These are phyloP conservation scores for Notolabrus celidotus DNA, from an alignment of 2,797 vertebrate genomes.

Conservation along the genomic window DNA sequence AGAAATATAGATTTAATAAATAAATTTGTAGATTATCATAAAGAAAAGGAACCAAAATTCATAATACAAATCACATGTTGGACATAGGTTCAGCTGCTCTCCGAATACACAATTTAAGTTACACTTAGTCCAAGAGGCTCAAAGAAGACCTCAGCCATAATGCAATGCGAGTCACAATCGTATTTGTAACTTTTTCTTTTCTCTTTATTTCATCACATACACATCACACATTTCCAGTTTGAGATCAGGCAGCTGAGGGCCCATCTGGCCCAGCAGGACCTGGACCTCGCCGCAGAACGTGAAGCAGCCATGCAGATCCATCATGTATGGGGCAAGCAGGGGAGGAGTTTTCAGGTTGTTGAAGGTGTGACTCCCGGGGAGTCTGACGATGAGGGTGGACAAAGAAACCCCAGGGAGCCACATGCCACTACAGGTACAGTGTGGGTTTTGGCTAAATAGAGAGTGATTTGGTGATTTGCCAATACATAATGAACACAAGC, in stretches of 20 bases:
- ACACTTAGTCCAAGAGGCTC: not conserved
- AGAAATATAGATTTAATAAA: not conserved
- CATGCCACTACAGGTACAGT: conserved; percentile 84
- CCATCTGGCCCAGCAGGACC: conserved; percentile 96
- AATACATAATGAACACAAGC: not conserved
- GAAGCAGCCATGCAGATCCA: conserved; percentile 95
- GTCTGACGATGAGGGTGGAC: conserved; percentile 88
- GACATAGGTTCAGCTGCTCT: not conserved
- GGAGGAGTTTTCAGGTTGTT: conserved; percentile 91
- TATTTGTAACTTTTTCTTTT: not conserved
- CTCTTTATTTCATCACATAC: not conserved
- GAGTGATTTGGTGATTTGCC: not conserved
- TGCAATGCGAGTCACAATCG: not conserved
- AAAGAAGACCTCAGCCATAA: not conserved
- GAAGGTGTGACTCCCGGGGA: conserved; percentile 86
- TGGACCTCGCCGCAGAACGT: conserved; percentile 93
- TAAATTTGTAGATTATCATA: not conserved
- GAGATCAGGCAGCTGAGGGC: conserved; percentile 97
- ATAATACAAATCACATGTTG: not conserved
- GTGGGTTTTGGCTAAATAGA: not conserved
- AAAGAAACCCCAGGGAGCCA: conserved; percentile 85
- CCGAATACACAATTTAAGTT: not conserved
- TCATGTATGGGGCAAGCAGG: conserved; percentile 90
- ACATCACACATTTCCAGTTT: conserved; percentile 84
- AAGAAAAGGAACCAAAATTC: not conserved